These are phyloP conservation scores for Hymenopus coronatus DNA, from an alignment of 2,888 invertebrate species.

Conservation along the genomic window DNA sequence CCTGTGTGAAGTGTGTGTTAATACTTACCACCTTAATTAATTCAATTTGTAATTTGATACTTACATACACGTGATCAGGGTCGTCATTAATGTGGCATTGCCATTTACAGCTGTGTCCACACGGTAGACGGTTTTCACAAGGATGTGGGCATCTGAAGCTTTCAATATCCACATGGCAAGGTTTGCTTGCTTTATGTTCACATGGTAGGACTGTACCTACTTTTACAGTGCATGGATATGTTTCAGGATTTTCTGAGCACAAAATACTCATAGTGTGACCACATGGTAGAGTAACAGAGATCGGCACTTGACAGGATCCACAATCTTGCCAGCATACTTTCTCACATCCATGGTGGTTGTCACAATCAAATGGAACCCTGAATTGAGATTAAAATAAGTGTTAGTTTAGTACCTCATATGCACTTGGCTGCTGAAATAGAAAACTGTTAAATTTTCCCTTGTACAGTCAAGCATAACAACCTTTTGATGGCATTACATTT, in stretches of 20 bases:
- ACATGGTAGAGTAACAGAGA: constrained; percentile 51
- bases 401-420: too few relatives aligned
- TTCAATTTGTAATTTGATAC: constrained; percentile 24
- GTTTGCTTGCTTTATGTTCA: constrained; percentile 47
- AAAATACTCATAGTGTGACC: constrained; percentile 48
- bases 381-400: not conserved
- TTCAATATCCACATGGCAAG: constrained; percentile 46
- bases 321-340: constrained; percentile 52
- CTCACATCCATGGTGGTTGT: constrained; percentile 52
- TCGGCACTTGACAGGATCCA: constrained; percentile 47
- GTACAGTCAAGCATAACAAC: too few relatives aligned
- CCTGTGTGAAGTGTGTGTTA: too few relatives aligned
- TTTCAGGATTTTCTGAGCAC: constrained; percentile 51
- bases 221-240: constrained; percentile 44
- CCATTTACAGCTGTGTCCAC: constrained; percentile 61
- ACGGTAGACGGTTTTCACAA: constrained; percentile 54
- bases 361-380: constrained; percentile 42
- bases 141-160: constrained; percentile 49
- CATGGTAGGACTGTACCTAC: constrained; percentile 41
- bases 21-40: too few relatives aligned
- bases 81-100: constrained; percentile 63
- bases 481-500: too few relatives aligned
- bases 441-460: too few relatives aligned
- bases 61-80: constrained; percentile 57
- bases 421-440: too few relatives aligned